A percentile compares a stretch with the other conserved stretches of the same genome.
Conservation (phyloP, 2,797 vertebrate species). For the Bryconaethiops microstoma region DNA sequence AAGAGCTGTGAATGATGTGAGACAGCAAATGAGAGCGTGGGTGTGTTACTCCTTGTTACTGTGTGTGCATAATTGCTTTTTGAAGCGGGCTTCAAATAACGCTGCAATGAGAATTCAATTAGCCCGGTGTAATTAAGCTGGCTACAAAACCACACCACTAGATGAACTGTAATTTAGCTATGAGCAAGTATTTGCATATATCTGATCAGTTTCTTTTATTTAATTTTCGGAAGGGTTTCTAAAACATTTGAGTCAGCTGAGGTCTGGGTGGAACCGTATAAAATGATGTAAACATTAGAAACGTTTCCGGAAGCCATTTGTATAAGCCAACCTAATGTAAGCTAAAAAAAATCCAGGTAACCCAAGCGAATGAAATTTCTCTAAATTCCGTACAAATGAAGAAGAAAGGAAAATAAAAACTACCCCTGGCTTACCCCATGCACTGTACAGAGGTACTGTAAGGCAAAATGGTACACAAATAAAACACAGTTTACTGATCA, state of each 20-base stretch:
- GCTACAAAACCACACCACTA: constrained; percentile 32
- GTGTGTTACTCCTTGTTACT: constrained; percentile 42
- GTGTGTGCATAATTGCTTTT: constrained; percentile 45
- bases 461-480: too few species aligned
- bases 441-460: too few species aligned
- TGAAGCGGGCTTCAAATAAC: constrained; percentile 51
- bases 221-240: not conserved
- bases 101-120: constrained; percentile 53
- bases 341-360: too few species aligned
- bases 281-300: not conserved
- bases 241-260: not conserved
- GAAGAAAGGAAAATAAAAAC: too few species aligned
- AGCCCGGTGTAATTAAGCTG: constrained; percentile 50
- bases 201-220: not conserved
- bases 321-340: too few species aligned
- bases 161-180: constrained; percentile 24
- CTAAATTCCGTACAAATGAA: too few species aligned
- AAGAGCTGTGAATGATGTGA: constrained; percentile 37
- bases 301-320: too few species aligned
- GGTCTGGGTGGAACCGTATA: not conserved
- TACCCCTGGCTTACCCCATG: not conserved
- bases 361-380: too few species aligned
- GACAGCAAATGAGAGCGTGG: constrained; percentile 11
- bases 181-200: constrained; percentile 14
- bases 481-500: too few species aligned